Conservation (phyloP, 2,113 vertebrate genomes). For the Eupsittula cactorum region DNA sequence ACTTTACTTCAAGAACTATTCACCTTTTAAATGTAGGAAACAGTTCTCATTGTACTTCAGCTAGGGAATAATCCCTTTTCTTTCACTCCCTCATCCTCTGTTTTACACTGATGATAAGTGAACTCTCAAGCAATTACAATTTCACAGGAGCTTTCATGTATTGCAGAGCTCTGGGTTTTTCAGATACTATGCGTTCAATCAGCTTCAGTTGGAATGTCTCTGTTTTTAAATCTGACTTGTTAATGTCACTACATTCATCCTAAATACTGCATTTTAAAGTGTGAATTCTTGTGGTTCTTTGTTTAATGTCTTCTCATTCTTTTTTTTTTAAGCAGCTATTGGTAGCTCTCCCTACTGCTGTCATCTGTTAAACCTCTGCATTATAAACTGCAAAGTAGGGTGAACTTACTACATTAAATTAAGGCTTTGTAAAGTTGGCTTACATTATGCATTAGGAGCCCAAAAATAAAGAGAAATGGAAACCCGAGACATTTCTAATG, state of each 20-base stretch:
- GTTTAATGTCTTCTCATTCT: conserved; percentile 1
- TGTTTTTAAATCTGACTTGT: conserved; percentile 48
- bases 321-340: conserved; percentile 38
- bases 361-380: conserved; percentile 21
- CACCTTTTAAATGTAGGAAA: conserved; percentile 63
- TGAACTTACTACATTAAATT: neutral
- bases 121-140: conserved; percentile 57
- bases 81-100: conserved; percentile 32
- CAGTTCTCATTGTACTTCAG: conserved; percentile 63
- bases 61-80: conserved; percentile 64
- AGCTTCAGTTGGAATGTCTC: neutral
- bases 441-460: neutral
- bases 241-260: neutral
- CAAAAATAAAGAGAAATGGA: neutral
- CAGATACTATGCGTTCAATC: neutral
- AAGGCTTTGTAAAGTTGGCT: neutral
- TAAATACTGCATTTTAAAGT: conserved; percentile 27
- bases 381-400: conserved; percentile 18
- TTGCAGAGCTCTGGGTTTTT: conserved; percentile 39
- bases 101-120: conserved; percentile 41
- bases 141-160: conserved; percentile 48
- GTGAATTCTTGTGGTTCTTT: conserved; percentile 35
- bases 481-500: neutral
- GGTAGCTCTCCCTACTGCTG: conserved; percentile 35
- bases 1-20: conserved; percentile 61